phyloP scores from a whole-genome alignment of 2,797 vertebrate species.

The Propithecus perrieri region DNA sequence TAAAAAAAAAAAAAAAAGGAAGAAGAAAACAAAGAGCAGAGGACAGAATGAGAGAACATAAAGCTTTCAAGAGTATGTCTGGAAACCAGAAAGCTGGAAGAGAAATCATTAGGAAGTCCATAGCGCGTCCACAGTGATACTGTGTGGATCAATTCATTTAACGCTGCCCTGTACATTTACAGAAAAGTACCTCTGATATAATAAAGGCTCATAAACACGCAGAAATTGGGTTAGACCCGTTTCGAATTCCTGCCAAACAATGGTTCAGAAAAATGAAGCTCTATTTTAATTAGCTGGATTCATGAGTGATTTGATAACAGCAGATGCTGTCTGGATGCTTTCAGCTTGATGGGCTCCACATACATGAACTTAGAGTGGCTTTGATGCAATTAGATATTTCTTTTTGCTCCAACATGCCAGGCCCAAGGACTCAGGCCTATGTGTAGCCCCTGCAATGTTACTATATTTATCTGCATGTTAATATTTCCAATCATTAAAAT shows the following conservation, averaged over 20 bases:
- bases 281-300: conserved; percentile 99
- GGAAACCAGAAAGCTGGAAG: conserved; percentile 85
- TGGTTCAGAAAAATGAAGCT: conserved; percentile 96
- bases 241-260: conserved; percentile 98
- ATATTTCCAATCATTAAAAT: conserved; percentile 41
- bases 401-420: conserved; percentile 83
- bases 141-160: conserved; percentile 99
- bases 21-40: conserved; percentile 34
- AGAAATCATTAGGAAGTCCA: conserved; percentile 95
- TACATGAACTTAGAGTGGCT: conserved; percentile 90
- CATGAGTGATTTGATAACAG: conserved; percentile 94
- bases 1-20: not conserved
- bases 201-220: conserved; percentile 99
- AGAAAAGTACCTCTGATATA: conserved; percentile 98
- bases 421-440: conserved; percentile 69
- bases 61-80: conserved; percentile 81
- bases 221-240: conserved; percentile 96
- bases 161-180: conserved; percentile 98
- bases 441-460: conserved; percentile 60
- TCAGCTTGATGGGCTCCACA: conserved; percentile 91
- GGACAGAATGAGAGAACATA: conserved; percentile 66
- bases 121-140: conserved; percentile 91
- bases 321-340: conserved; percentile 92
- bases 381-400: conserved; percentile 92
- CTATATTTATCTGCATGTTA: conserved; percentile 55